phyloP scores from a whole-genome alignment of 2,797 vertebrate genomes.

The Pyrrhura leucotis region DNA sequence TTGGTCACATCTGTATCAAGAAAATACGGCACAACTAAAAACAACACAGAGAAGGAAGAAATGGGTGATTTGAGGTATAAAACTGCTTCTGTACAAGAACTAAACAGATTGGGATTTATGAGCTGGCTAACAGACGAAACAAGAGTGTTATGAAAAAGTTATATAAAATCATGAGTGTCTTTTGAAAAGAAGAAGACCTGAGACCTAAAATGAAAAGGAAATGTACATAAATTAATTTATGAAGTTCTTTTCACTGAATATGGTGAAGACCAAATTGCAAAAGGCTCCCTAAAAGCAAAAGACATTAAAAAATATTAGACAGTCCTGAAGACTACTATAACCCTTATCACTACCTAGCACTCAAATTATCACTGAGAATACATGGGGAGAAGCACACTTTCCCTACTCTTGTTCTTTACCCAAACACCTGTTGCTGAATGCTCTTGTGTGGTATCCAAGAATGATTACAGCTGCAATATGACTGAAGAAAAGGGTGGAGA shows the following conservation, averaged over 20 bases:
- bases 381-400: not conserved
- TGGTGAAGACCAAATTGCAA: not conserved
- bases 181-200: not conserved
- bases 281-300: not conserved
- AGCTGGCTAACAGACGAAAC: not conserved
- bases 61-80: not conserved
- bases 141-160: not conserved
- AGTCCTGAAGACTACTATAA: not conserved
- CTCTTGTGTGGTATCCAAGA: not conserved
- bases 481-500: not conserved
- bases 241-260: not conserved
- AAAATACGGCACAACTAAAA: not conserved
- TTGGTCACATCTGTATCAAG: not conserved
- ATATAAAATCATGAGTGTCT: not conserved
- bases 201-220: not conserved
- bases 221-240: not conserved
- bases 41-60: not conserved
- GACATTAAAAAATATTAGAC: not conserved
- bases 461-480: not conserved
- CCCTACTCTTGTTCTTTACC: not conserved
- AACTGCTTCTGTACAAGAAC: not conserved
- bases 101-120: not conserved
- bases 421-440: not conserved
- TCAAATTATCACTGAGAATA: not conserved
- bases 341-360: not conserved